Percentiles rank a stretch among this genome's conserved stretches.
These are phyloP conservation scores for Ennomos quercinarius DNA, from an alignment of 2,888 invertebrate species.

Conservation along the genomic window DNA sequence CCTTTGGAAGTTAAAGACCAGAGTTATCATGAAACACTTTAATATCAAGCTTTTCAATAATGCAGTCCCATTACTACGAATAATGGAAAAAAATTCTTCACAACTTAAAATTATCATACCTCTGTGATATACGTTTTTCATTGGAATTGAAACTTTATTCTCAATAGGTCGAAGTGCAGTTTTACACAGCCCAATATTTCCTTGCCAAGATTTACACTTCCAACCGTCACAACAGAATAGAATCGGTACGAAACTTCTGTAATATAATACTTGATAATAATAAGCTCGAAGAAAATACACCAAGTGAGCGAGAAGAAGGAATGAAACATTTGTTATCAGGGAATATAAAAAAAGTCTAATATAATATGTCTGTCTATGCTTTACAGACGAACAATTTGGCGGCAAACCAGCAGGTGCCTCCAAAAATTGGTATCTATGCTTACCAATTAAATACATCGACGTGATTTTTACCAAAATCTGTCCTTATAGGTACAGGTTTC, in stretches of 20 bases:
- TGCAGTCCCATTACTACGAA: neutral
- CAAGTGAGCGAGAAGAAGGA: neutral
- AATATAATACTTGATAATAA: constrained; percentile 7
- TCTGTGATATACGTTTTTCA: neutral
- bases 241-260: constrained; percentile 5
- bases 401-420: no score
- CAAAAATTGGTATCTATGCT: no score
- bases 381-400: no score
- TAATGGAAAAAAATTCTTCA: neutral
- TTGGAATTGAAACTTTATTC: constrained; percentile 2
- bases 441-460: no score
- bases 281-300: constrained; percentile 2
- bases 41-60: neutral
- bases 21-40: neutral
- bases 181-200: neutral
- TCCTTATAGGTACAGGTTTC: no score
- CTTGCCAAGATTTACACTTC: constrained; percentile 5
- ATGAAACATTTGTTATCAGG: neutral
- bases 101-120: constrained; percentile 4
- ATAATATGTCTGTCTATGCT: no score
- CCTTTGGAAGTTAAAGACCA: neutral
- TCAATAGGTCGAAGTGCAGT: neutral
- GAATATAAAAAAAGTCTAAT: no score
- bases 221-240: constrained; percentile 6
- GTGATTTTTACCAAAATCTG: no score